Conservation (phyloP, 2,113 vertebrate genomes). For the Lepisosteus oculatus region DNA sequence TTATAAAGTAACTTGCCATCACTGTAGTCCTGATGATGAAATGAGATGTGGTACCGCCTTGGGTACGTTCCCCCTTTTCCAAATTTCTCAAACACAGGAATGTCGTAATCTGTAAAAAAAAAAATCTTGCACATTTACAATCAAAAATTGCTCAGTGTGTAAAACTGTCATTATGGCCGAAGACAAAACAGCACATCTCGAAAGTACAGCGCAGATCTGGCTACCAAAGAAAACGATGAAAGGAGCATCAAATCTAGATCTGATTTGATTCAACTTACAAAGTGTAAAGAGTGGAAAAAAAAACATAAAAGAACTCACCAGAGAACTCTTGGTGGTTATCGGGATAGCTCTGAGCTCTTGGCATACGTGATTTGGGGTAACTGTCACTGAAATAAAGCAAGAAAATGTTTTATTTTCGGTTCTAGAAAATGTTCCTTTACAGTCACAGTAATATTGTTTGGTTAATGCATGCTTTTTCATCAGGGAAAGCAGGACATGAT, state of each 20-base stretch:
- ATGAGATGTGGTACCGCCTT: slow-evolving; percentile 87
- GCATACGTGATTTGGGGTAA: slow-evolving; percentile 94
- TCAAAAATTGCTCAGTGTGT: background rate
- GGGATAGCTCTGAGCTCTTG: slow-evolving; percentile 95
- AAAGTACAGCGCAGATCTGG: too few species aligned
- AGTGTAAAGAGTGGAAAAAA: too few species aligned
- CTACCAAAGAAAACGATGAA: background rate
- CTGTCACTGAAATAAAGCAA: slow-evolving; percentile 69
- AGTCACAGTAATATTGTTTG: too few species aligned
- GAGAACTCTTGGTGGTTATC: slow-evolving; percentile 98
- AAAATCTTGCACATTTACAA: slow-evolving; percentile 17
- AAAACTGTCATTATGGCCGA: too few species aligned
- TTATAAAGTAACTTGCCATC: slow-evolving; percentile 70
- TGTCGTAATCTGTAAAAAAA: slow-evolving; percentile 80
- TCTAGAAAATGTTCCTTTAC: too few species aligned
- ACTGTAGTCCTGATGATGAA: slow-evolving; percentile 89
- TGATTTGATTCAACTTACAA: background rate
- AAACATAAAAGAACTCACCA: slow-evolving; percentile 60
- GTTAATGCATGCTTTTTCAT: too few species aligned
- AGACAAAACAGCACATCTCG: too few species aligned
- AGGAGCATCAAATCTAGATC: background rate
- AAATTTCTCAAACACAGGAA: slow-evolving; percentile 92
- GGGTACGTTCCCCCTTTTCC: slow-evolving; percentile 97
- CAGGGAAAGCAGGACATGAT: too few species aligned
- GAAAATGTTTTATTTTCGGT: background rate